A percentile compares a stretch with the other conserved stretches of the same genome.
phyloP scores from a whole-genome alignment of 1,140 invertebrate genomes.

The Frieseomelitta varia region DNA sequence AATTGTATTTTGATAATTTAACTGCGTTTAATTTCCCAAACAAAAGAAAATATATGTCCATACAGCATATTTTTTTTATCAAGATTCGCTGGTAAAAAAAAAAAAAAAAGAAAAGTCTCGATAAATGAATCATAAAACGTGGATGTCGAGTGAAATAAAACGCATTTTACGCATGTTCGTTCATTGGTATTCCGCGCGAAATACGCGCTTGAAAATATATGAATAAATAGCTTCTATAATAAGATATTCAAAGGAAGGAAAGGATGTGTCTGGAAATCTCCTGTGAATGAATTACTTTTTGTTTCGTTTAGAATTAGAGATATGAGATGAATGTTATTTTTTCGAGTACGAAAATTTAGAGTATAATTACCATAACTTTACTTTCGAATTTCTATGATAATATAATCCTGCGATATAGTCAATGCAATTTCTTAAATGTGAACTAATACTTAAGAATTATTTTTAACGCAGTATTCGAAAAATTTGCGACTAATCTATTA shows the following conservation, averaged over 20 bases:
- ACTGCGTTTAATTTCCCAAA: neutral
- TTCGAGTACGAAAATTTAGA: neutral
- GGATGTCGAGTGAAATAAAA: neutral
- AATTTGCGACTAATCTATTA: slow-evolving; percentile 3
- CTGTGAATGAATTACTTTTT: neutral
- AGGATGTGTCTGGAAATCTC: neutral
- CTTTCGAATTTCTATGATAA: neutral
- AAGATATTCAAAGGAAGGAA: slow-evolving; percentile 6
- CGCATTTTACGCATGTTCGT: neutral
- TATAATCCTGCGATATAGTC: neutral
- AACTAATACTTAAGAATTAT: neutral
- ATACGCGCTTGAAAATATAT: neutral
- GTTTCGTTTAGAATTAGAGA: neutral
- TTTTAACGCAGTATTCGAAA: neutral
- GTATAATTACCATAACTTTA: neutral
- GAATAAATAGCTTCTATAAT: slow-evolving; percentile 41
- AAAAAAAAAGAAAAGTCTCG: neutral
- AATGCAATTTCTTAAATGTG: neutral
- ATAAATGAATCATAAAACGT: neutral
- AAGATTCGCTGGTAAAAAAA: neutral
- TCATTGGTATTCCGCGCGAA: slow-evolving; percentile 22
- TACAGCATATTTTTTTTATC: neutral
- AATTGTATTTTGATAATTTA: slow-evolving; percentile 4
- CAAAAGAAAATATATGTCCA: neutral
- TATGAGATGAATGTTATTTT: too few species aligned